A percentile compares a stretch with the other conserved stretches of the same genome.
These are phyloP conservation scores for Dolichallabes microphthalmus DNA, from an alignment of 2,113 vertebrate species.

Conservation along the genomic window DNA sequence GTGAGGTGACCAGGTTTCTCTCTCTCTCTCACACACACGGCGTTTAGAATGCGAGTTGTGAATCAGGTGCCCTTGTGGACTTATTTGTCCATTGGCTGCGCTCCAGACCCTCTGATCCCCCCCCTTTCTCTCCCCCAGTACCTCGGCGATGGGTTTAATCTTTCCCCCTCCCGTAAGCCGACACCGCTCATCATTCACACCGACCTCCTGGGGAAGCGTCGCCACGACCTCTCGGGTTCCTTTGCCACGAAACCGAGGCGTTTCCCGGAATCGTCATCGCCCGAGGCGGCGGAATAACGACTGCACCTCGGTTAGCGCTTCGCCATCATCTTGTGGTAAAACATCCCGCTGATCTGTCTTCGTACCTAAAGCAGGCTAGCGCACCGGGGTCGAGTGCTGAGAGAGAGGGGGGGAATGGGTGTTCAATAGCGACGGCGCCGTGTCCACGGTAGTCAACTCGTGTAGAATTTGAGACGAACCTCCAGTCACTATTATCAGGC, in stretches of 20 bases:
- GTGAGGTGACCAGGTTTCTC: neutral
- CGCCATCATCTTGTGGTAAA: no score
- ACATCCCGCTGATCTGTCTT: no score
- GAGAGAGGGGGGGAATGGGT: no score
- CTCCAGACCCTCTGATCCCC: constrained; percentile 60
- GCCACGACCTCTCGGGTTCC: constrained; percentile 36
- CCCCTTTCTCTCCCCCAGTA: constrained; percentile 45
- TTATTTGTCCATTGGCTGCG: constrained; percentile 70
- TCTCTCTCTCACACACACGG: neutral
- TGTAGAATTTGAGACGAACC: neutral
- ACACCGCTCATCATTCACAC: constrained; percentile 51
- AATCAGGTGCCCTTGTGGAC: constrained; percentile 66
- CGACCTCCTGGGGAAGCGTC: constrained; percentile 4
- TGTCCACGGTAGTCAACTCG: neutral
- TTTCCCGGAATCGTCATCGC: neutral
- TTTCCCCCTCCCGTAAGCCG: constrained; percentile 58
- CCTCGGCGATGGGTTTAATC: constrained; percentile 60
- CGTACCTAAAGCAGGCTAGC: no score
- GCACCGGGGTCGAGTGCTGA: no score
- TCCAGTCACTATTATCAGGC: neutral
- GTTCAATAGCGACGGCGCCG: no score
- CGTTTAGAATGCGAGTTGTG: constrained; percentile 52
- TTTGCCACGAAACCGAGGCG: neutral
- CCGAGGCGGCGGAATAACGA: no score
- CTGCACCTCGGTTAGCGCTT: no score